Evolutionary conservation across 2,888 invertebrate genomes (phyloP), one percentile per base, ranked within the genome.

Genomic region (Odontocerum albicorne): DNA sequence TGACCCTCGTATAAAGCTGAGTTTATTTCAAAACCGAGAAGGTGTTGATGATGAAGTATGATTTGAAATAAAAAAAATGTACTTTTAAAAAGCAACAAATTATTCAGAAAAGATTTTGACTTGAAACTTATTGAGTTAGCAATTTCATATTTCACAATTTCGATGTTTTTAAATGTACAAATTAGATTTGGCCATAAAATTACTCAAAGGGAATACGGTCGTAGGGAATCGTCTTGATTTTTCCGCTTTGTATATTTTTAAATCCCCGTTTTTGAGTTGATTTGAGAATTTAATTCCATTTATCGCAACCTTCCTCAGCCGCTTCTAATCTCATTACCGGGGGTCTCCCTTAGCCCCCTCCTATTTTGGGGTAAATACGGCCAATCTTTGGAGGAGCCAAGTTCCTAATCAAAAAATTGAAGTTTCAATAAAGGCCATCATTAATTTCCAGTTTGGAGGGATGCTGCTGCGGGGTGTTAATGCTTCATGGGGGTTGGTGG

Each of bases 371-470:
- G 54, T 55, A 60, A 60, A 57, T 60, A 55, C 49, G 55, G 55
- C 60, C 57, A 60, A 58, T 58, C 57, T 60, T 60, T 63, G 56
- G 63, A 63, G 57, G 63, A 64, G 67, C 63, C 66, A 69, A 66
- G 69, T 66, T 67, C 70, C 74, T 81, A 78, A 80, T 80, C 80
- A 81, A 81, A 81, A 83, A 82, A 82, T 81, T 81, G 81, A 80
- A 79, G 79, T 80, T 81, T 78, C 82, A 83, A 83, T 83, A 83
- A 83, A 81, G 81, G 79, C 73, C 77, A 82, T 83, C 83, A 83
- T 83, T 83, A 84, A 83, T 84, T 83, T 81, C 77, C 69, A 71
- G 69, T 73, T 73, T 70, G 70, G 71, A 68, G 68, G 58, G 58
- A 53, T 46, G 21, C 16, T 22, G 44, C 42, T 40, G 35, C 21